A percentile compares a stretch with the other conserved stretches of the same genome.
phyloP scores from a whole-genome alignment of 2,113 vertebrate genomes.

The Platanista minor region DNA sequence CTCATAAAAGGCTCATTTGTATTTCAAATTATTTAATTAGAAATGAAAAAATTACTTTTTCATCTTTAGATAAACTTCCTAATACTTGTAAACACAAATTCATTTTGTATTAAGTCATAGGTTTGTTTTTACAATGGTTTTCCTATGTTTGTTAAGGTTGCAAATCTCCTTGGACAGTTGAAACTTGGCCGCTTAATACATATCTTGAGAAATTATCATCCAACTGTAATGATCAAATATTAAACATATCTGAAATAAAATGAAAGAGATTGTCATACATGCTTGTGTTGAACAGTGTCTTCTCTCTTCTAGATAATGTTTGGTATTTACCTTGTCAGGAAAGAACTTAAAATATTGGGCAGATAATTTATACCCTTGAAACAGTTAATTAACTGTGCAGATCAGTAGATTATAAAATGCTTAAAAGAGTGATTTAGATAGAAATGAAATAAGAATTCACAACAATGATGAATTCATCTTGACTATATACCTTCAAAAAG shows the following conservation, averaged over 20 bases:
- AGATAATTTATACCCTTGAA: not conserved
- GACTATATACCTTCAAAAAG: not conserved
- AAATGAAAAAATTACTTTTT: not conserved
- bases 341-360: not conserved
- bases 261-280: not conserved
- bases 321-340: not conserved
- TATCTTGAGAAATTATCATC: not conserved
- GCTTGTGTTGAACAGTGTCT: not conserved
- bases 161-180: not conserved
- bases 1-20: not conserved
- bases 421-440: not conserved
- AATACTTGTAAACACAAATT: not conserved
- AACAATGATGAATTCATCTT: not conserved
- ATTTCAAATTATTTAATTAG: not conserved
- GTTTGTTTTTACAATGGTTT: not conserved
- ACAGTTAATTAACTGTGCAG: not conserved
- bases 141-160: not conserved
- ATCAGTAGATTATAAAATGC: not conserved
- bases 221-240: not conserved
- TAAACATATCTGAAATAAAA: not conserved
- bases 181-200: not conserved
- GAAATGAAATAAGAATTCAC: not conserved
- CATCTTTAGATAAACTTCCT: not conserved
- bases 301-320: not conserved
- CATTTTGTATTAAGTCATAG: not conserved